Base-by-base conservation (phyloP, 2,113 vertebrate species). In the Romanogobio albipinnatus region DNA sequence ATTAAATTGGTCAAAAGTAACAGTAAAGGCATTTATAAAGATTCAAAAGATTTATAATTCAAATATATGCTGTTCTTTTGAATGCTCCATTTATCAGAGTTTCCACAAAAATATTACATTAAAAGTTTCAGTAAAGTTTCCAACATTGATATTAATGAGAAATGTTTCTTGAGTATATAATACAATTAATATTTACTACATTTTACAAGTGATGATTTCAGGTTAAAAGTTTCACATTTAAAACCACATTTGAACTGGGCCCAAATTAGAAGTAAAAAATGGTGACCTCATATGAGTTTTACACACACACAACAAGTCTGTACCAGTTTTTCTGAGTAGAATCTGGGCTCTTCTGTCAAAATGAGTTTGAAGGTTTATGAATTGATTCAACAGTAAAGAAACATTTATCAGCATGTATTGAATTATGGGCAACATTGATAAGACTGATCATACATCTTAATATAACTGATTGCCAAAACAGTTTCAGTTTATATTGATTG, bases 291-390 rank as follows among this genome's bases (percentile, higher is more conserved):
- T 13, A 64, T 64, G 5, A 13, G 2, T 15, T 33, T 66, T 66
- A 17, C 61, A 64, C 61, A 33, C 13, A 64, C 29, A 7, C 26
- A 64, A 33, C 13, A 33, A 33, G 14, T 0, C 15, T 36, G 2
- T 36, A 36, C 29, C 62, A 29, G 9, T 1, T 43, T 17, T 68
- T 39, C 29, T 39, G 9, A 51, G 26, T 11, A 62, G 2, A 62
- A 47, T 45, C 45, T 33, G n/a, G 24, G 26, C 81, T 84, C 76
- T 84, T 61, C 71, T 81, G 62, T 80, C 59, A 66, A 53, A 59
- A 76, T 61, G 78, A 84, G 36, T 64, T 51, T 43, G 77, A 75
- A 75, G 74, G 49, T 86, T 84, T 75, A 82, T 84, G 82, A 82
- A 84, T 51, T 26, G 77, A 71, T 73, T 9, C 26, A 84, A 75